A percentile compares a stretch with the other conserved stretches of the same genome.
These are phyloP conservation scores for Prunella strophiata DNA, from an alignment of 2,797 vertebrate genomes.

Conservation along the genomic window DNA sequence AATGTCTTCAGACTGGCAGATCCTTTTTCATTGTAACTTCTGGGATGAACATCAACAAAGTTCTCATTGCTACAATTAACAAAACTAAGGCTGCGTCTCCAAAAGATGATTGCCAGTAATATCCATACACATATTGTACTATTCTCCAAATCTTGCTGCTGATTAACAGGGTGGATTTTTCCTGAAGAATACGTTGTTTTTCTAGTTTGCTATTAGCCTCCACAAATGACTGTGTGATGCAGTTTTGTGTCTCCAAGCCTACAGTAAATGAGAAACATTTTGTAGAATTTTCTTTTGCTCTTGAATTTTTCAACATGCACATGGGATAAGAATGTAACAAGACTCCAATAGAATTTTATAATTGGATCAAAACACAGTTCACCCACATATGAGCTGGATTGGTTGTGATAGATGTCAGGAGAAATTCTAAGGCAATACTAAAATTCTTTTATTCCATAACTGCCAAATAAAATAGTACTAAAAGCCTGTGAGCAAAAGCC, in stretches of 20 bases:
- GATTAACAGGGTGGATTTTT: background rate
- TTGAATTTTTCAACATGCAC: conserved; percentile 59
- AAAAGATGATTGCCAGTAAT: background rate
- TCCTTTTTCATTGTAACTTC: background rate
- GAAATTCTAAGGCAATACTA: conserved; percentile 62
- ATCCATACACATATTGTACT: background rate
- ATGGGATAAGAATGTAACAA: conserved; percentile 57
- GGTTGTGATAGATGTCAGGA: conserved; percentile 69
- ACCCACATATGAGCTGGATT: conserved; percentile 62
- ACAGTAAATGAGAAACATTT: conserved; percentile 50
- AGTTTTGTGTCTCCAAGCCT: conserved; percentile 38
- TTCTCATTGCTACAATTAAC: background rate
- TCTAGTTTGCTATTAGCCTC: conserved; percentile 21
- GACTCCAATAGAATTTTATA: conserved; percentile 61
- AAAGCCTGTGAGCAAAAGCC: conserved; percentile 56
- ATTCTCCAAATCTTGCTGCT: background rate
- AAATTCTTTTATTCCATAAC: conserved; percentile 63
- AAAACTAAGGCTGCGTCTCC: background rate
- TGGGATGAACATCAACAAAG: background rate
- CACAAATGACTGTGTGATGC: background rate
- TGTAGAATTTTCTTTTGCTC: conserved; percentile 50
- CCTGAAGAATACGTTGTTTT: background rate
- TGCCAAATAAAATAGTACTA: conserved; percentile 67
- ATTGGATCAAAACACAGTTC: conserved; percentile 69
- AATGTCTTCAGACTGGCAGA: background rate